These are phyloP conservation scores for Siphlonurus alternatus DNA, from an alignment of 2,888 invertebrate genomes.

Conservation along the genomic window DNA sequence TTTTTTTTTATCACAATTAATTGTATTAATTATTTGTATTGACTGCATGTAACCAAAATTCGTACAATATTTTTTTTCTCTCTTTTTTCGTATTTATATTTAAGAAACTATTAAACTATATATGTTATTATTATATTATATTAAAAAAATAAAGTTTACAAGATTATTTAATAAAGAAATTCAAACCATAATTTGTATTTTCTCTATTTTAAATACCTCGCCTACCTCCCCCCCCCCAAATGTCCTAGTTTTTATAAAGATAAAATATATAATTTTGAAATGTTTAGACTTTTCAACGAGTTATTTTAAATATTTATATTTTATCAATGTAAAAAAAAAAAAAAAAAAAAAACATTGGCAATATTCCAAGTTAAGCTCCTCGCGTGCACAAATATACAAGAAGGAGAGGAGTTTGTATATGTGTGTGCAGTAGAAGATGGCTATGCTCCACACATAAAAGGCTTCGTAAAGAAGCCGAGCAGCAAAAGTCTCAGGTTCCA, in stretches of 20 bases:
- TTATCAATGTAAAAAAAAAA: too few relatives aligned
- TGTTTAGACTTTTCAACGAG: too few relatives aligned
- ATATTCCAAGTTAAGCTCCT: not conserved
- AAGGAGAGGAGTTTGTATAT: too few relatives aligned
- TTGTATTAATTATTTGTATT: not conserved
- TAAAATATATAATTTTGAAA: too few relatives aligned
- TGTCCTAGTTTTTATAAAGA: too few relatives aligned
- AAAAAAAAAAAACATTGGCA: too few relatives aligned
- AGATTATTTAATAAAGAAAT: not conserved
- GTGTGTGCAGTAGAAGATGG: not conserved
- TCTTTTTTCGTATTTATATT: not conserved
- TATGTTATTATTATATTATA: not conserved
- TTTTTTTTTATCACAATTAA: not conserved
- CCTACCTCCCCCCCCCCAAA: too few relatives aligned
- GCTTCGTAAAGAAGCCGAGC: not conserved
- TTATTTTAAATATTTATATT: too few relatives aligned
- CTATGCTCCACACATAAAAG: not conserved
- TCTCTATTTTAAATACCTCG: too few relatives aligned
- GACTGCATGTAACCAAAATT: not conserved
- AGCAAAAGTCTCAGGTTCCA: not conserved
- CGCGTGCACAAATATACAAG: not conserved
- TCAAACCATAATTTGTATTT: not conserved
- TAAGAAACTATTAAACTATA: not conserved
- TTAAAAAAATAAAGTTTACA: too few relatives aligned
- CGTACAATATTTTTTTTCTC: not conserved